Evolutionary conservation across 2,113 vertebrate species (phyloP), one percentile per base, ranked within the genome.

Genomic region (Morone chrysops): DNA sequence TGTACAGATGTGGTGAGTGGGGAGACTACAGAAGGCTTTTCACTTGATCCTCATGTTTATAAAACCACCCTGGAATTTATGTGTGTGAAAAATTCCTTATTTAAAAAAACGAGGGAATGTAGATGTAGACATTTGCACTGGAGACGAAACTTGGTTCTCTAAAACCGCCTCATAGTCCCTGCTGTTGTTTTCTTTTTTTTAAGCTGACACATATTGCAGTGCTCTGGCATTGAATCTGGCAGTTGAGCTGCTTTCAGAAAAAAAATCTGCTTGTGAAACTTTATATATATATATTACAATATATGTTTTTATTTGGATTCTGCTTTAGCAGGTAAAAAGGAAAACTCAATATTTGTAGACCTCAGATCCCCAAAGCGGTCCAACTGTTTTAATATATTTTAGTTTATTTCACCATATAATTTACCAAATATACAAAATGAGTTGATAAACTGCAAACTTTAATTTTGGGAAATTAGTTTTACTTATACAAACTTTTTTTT

Each of bases 11-110:
- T 83, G 79, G 85, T 74, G 53, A 57, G 40, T 66, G 68, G 1
- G 18, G 59, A 53, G 60, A 43, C 74, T 69, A 3, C 38, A 51
- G 57, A 59, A 72, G 81, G 72, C 56, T 87, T 84, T 87, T 18
- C 45, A 60, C 66, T 72, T 87, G 70, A 87, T 83, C 87, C 87
- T 45, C 0, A 10, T 79, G 86, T 86, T 92, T 83, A 80, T 70
- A 45, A 74, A 80, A 68, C 4, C 31, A 36, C 20, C 11, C 16
- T 53, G 31, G 53, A 65, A 31, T 78, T 36, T 47, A 8, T 63
- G 50, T 57, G 51, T 78, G 10, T 51, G 50, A n/a, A 53, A 43
- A 38, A 76, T 62, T 76, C 20, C 11, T 75, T 68, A 36, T 75
- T 71, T 38, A 61, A 59, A 22, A 38, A 5, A 36, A 17, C 61